Percentiles rank a stretch among this genome's conserved stretches.
Conservation (phyloP, 2,113 vertebrate species). For the Gymnogyps californianus region DNA sequence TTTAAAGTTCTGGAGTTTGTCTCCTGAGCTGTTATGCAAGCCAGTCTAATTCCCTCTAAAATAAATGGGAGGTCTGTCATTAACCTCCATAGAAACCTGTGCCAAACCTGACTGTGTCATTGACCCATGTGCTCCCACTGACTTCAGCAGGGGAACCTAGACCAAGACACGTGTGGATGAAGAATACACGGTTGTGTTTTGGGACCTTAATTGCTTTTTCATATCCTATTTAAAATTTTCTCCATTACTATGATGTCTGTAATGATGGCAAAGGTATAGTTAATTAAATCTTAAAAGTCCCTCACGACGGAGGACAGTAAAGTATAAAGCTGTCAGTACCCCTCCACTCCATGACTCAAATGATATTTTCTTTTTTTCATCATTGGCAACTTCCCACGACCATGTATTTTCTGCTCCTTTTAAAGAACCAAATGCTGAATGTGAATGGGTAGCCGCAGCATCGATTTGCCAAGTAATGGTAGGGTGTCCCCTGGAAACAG, state of each 20-base stretch:
- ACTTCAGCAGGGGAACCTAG: not conserved
- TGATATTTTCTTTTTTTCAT: not conserved
- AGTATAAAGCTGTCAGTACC: not conserved
- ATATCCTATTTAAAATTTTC: not conserved
- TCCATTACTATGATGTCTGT: not conserved
- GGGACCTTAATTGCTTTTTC: not conserved
- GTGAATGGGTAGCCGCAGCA: not conserved
- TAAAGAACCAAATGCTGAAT: not conserved
- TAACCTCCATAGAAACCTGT: not conserved
- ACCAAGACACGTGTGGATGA: not conserved
- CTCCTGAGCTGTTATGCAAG: not conserved
- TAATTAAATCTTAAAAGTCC: not conserved
- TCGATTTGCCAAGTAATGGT: not conserved
- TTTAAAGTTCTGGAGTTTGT: not conserved
- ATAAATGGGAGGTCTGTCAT: not conserved
- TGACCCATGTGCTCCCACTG: not conserved
- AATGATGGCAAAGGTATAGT: not conserved
- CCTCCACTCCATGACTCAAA: not conserved
- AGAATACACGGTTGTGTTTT: not conserved
- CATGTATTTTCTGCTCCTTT: conserved; percentile 15
- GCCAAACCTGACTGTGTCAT: not conserved
- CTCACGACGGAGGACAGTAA: not conserved
- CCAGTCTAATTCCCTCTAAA: not conserved
- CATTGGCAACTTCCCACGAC: conserved; percentile 3
- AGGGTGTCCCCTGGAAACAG: conserved; percentile 22